Evolutionary conservation across 2,113 vertebrate species (phyloP).

Genomic region (Paramisgurnus dabryanus): DNA sequence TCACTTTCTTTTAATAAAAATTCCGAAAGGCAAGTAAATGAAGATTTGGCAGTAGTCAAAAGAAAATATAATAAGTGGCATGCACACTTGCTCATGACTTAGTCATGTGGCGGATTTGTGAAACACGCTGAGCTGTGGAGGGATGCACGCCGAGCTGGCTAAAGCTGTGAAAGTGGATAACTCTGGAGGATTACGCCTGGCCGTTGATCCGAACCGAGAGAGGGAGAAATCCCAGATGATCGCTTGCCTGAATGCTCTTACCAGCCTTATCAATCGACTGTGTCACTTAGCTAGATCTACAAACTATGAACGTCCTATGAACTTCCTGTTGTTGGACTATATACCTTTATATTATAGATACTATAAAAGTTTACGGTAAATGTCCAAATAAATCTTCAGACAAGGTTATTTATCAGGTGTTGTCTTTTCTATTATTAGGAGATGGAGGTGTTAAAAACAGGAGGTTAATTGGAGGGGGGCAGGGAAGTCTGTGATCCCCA

Average conservation of each 20-base stretch:
- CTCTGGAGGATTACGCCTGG: conserved; percentile 39
- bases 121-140: conserved; percentile 8
- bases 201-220: conserved; percentile 23
- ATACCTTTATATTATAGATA: no score
- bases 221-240: conserved; percentile 21
- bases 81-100: background rate
- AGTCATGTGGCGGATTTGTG: conserved; percentile 27
- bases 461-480: conserved; percentile 30
- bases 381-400: background rate
- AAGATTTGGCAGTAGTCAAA: background rate
- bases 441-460: conserved; percentile 27
- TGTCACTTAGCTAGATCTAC: background rate
- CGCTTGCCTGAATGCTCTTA: conserved; percentile 32
- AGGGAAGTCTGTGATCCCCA: conserved; percentile 27
- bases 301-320: no score
- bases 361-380: no score
- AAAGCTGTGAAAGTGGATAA: conserved; percentile 41
- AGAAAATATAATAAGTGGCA: background rate
- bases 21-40: background rate
- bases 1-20: no score
- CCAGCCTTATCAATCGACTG: conserved; percentile 33
- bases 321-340: no score
- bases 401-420: conserved; percentile 7
- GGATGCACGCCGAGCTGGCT: conserved; percentile 10
- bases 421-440: conserved; percentile 18